Percentiles rank a stretch among this genome's conserved stretches.
Conservation (phyloP, 1,140 invertebrate genomes). For the Potamilus streckersoni region DNA sequence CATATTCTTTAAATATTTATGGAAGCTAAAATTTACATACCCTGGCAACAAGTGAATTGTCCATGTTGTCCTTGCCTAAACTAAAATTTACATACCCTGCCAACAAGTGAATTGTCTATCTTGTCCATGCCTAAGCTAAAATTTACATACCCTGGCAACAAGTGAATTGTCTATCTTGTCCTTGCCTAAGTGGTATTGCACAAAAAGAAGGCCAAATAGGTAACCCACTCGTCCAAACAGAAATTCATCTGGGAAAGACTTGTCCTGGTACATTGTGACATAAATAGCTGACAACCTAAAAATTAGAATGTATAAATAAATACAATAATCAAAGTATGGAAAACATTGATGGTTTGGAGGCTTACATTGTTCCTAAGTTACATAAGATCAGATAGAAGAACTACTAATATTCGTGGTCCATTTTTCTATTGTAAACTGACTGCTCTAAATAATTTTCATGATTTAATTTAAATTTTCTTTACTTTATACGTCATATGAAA, state of each 20-base stretch:
- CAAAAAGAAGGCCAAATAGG: conserved; percentile 75
- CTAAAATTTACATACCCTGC: conserved; percentile 59
- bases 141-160: conserved; percentile 48
- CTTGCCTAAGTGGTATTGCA: conserved; percentile 69
- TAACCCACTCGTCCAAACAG: conserved; percentile 88
- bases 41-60: conserved; percentile 48
- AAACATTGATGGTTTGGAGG: not conserved
- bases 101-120: conserved; percentile 49
- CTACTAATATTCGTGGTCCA: too few relatives aligned
- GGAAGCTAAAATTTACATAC: conserved; percentile 27
- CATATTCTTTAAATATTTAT: not conserved
- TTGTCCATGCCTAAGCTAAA: conserved; percentile 69
- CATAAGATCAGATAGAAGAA: too few relatives aligned
- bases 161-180: conserved; percentile 48
- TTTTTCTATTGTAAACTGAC: not conserved
- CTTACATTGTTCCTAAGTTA: not conserved
- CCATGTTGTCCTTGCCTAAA: conserved; percentile 63
- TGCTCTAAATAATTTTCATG: too few relatives aligned
- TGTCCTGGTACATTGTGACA: conserved; percentile 41
- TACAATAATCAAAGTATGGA: too few relatives aligned
- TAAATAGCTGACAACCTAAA: conserved; percentile 54
- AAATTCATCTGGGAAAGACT: conserved; percentile 81
- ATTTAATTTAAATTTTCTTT: not conserved
- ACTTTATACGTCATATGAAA: not conserved
- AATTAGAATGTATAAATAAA: not conserved